Base-by-base conservation (phyloP, 1,140 invertebrate species). In the Drosophila insularis region DNA sequence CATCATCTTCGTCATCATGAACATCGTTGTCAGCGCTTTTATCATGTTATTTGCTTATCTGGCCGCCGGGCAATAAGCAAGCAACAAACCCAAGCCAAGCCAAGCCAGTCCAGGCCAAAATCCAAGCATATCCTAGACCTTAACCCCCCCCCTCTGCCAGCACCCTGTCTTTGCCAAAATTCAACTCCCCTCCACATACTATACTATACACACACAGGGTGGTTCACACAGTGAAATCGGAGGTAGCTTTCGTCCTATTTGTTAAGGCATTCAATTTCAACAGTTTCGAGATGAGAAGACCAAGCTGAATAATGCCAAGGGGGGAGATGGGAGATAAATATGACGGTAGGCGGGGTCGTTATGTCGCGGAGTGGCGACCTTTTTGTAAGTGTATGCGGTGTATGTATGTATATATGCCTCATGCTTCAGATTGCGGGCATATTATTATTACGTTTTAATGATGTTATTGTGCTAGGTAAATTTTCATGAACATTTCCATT, bases 381-480 rank as follows among this genome's bases (percentile, higher is more conserved):
- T 58, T 58, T 58, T 58, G 55, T 58, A 35, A 14, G 31, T 50
- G 21, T 50, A 50, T 50, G 43, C 43, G 17, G 43, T 50, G 17
- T 27, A 3, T 32, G 31, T 32, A 8, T 32, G 31, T 32, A 8
- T 37, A 37, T 50, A 50, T 50, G 8, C 43, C 43, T 21, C 17
- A 50, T 63, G 43, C 40, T 43, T 63, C 61, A 63, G 61, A 63
- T 63, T 63, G 61, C 61, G 61, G 19, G 61, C 61, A 63, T 63
- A 63, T 63, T 63, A 63, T 63, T 63, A 63, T 63, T 63, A 63
- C 61, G 43, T 63, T 63, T 63, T 63, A 63, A 63, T 63, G 61
- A 63, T 40, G 61, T 63, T 63, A 63, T 63, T 63, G 61, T 63
- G 61, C 39, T 50, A 63, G 43, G 43, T 43, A 63, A 63, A 63